phyloP scores from a whole-genome alignment of 2,113 vertebrate species.

The Apaloderma vittatum region DNA sequence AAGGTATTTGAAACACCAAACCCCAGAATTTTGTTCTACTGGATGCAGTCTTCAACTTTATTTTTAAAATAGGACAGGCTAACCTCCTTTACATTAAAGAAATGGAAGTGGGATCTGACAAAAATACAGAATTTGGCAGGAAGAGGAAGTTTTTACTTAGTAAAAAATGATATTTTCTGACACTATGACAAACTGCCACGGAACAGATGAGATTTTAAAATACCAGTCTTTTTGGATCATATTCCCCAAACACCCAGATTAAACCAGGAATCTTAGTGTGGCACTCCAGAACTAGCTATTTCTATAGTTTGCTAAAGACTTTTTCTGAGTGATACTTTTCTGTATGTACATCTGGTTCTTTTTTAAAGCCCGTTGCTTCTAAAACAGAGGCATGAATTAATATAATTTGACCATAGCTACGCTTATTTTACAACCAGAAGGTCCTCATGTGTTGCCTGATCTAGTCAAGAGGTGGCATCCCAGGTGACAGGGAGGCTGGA shows the following conservation, averaged over 20 bases:
- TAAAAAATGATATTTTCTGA: not conserved
- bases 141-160: not conserved
- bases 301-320: not conserved
- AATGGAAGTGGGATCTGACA: not conserved
- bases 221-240: not conserved
- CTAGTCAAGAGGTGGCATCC: too few relatives aligned
- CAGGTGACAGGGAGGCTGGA: too few relatives aligned
- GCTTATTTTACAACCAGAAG: not conserved
- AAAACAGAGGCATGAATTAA: not conserved
- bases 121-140: not conserved
- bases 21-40: not conserved
- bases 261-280: not conserved
- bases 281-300: not conserved
- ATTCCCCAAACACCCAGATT: not conserved
- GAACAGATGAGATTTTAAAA: conserved; percentile 29
- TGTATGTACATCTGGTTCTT: not conserved
- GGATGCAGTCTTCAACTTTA: not conserved
- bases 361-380: not conserved
- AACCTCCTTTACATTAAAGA: not conserved
- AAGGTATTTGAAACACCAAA: not conserved
- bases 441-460: too few relatives aligned
- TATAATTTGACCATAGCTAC: not conserved
- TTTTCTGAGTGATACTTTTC: not conserved
- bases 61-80: not conserved
- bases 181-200: not conserved